Evolutionary conservation across 1,140 invertebrate genomes (phyloP).

Genomic region (Bemisia tabaci): DNA sequence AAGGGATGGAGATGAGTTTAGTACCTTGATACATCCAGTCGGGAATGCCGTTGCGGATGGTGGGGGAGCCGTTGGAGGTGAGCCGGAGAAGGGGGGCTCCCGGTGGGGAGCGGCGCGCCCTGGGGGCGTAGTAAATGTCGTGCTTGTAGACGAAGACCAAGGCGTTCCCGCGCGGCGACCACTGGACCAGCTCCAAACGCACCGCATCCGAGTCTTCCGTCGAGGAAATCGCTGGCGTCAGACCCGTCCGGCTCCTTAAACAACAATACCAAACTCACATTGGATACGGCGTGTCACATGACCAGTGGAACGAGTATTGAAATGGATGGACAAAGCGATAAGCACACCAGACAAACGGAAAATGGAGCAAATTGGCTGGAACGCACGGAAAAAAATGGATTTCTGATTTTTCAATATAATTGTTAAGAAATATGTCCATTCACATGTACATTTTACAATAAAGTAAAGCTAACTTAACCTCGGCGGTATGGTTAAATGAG

Average conservation of each 20-base stretch:
- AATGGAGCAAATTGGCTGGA: background rate
- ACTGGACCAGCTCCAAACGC: conserved; percentile 35
- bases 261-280: too few relatives aligned
- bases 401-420: too few relatives aligned
- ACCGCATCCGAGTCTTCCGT: conserved; percentile 22
- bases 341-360: background rate
- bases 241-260: conserved; percentile 2
- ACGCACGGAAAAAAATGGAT: too few relatives aligned
- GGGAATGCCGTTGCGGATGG: conserved; percentile 79
- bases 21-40: conserved; percentile 96
- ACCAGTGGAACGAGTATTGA: too few relatives aligned
- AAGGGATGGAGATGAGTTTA: too few relatives aligned
- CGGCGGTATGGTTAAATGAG: too few relatives aligned
- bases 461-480: too few relatives aligned
- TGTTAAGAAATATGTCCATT: too few relatives aligned
- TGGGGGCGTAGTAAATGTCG: conserved; percentile 38
- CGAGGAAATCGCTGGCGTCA: background rate
- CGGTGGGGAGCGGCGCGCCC: conserved; percentile 21
- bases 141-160: conserved; percentile 37
- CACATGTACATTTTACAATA: too few relatives aligned
- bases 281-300: too few relatives aligned
- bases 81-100: conserved; percentile 44
- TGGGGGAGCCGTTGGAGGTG: conserved; percentile 58
- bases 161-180: conserved; percentile 33
- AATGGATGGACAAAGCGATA: too few relatives aligned